Evolutionary conservation across 2,113 vertebrate genomes (phyloP), one percentile per base, ranked within the genome.

Genomic region (Cranoglanis bouderius): DNA sequence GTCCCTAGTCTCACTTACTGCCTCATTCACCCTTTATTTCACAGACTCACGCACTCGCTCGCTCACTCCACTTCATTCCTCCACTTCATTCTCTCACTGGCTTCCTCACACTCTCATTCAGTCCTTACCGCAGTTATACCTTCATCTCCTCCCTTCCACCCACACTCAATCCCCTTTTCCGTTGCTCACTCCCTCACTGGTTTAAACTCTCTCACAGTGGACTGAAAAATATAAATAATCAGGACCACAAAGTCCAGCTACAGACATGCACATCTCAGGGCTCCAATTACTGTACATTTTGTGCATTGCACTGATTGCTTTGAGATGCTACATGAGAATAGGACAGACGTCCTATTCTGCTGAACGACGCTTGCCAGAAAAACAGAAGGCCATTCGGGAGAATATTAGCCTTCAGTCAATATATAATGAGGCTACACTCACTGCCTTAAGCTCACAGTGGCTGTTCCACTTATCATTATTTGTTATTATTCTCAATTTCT

Each of bases 401-500:
- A 57, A 57, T 32, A 53, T 92, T 92, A 89, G 90, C 85, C 78
- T 78, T 43, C n/a, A 70, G 91, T 95, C 93, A n/a, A 95, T 96
- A 93, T 87, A 90, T 91, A 94, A 90, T 90, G 89, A 90, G 90
- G 91, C 92, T 93, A 61, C 51, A 90, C 91, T 90, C 63, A 91
- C 90, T 89, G 91, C 92, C 92, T 92, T 92, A 86, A 86, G 92
- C 90, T 92, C 90, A 92, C 92, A 91, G 91, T 93, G 89, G 83
- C 88, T 91, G 91, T 90, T 40, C 67, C 91, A 94, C 90, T 91
- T 90, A 91, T 90, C 57, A 90, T 93, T 94, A 93, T 93, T 93
- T 93, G 91, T 93, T 93, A 94, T 95, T 94, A 93, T 93, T 92
- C 91, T 92, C 84, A 90, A 91, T 94, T 93, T 94, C 92, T 89